These are phyloP conservation scores for Cylas formicarius DNA, from an alignment of 1,140 invertebrate species.

Conservation along the genomic window DNA sequence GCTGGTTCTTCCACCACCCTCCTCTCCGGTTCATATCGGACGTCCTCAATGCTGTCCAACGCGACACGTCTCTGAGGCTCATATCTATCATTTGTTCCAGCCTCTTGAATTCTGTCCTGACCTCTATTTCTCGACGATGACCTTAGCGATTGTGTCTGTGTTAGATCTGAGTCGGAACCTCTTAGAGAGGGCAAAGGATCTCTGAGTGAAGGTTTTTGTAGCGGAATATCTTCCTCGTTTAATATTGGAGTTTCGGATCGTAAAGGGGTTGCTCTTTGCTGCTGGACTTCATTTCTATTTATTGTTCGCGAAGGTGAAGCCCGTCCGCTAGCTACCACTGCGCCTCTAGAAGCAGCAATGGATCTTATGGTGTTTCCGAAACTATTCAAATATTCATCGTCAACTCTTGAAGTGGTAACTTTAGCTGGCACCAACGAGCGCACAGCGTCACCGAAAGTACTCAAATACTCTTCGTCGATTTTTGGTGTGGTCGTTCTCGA, in stretches of 20 bases:
- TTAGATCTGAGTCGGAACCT: slow-evolving; percentile 13
- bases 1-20: too few species aligned
- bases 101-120: too few species aligned
- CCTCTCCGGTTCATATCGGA: too few species aligned
- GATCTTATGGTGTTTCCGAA: slow-evolving; percentile 18
- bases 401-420: slow-evolving; percentile 16
- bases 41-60: too few species aligned
- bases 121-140: too few species aligned
- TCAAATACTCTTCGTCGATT: slow-evolving; percentile 15
- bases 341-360: slow-evolving; percentile 9
- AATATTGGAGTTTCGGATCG: slow-evolving; percentile 15
- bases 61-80: too few species aligned
- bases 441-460: slow-evolving; percentile 16
- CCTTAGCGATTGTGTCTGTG: too few species aligned
- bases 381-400: slow-evolving; percentile 16
- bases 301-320: neutral
- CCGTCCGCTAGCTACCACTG: neutral
- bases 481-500: slow-evolving; percentile 16
- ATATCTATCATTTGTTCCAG: too few species aligned
- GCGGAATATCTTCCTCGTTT: slow-evolving; percentile 11
- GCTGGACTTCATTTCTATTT: neutral
- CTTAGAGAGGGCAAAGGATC: slow-evolving; percentile 14
- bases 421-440: slow-evolving; percentile 12
- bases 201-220: slow-evolving; percentile 1
- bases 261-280: slow-evolving; percentile 10